These are phyloP conservation scores for Sebastes diploproa DNA, from an alignment of 2,797 vertebrate species.

Conservation along the genomic window DNA sequence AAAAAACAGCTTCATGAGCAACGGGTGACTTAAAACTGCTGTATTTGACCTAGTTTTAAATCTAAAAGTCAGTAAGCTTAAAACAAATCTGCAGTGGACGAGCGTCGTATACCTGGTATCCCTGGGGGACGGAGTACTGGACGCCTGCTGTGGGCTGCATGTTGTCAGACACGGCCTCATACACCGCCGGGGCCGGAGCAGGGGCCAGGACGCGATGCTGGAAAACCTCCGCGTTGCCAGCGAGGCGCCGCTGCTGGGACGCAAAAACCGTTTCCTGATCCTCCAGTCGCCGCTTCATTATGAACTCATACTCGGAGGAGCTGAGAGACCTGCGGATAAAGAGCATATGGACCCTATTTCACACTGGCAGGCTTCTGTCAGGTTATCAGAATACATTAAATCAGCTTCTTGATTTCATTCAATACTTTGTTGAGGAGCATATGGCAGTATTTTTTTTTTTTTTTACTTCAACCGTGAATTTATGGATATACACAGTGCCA, in stretches of 20 bases:
- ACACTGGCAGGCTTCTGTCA: neutral
- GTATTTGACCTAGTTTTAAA: neutral
- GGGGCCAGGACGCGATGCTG: conserved; percentile 94
- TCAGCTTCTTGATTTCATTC: neutral
- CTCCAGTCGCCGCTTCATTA: conserved; percentile 98
- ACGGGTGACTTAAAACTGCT: neutral
- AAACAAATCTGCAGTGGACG: neutral
- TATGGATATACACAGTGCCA: conserved; percentile 12
- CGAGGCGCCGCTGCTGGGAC: conserved; percentile 89
- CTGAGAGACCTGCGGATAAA: conserved; percentile 68
- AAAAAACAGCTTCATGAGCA: neutral
- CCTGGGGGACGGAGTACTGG: conserved; percentile 96
- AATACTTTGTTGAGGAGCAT: neutral
- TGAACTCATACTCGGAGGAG: conserved; percentile 91
- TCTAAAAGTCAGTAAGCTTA: neutral
- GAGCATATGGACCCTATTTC: conserved; percentile 18
- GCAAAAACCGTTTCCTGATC: conserved; percentile 97
- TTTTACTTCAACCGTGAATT: conserved; percentile 13
- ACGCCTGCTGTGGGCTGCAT: conserved; percentile 96
- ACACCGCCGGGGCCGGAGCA: conserved; percentile 90
- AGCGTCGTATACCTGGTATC: conserved; percentile 88
- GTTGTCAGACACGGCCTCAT: conserved; percentile 90
- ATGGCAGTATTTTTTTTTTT: neutral
- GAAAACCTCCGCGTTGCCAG: conserved; percentile 89
- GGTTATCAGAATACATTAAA: conserved; percentile 9